phyloP scores from a whole-genome alignment of 1,140 invertebrate genomes.

The Papilio glaucus region DNA sequence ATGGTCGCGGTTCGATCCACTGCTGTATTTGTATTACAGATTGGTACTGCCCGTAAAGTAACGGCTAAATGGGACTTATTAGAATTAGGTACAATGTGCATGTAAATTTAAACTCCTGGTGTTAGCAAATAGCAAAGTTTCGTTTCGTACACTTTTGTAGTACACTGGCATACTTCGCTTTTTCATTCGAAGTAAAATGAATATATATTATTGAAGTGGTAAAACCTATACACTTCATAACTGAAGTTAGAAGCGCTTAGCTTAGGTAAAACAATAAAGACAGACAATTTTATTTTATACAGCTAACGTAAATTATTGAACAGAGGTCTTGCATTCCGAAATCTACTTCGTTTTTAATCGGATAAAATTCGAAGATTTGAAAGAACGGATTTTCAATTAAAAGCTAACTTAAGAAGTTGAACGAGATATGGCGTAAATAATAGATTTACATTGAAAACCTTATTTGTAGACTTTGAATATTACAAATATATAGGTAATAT shows the following conservation, averaged over 20 bases:
- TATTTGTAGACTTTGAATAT: too few species aligned
- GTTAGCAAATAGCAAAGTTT: too few species aligned
- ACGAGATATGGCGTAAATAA: too few species aligned
- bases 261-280: background rate
- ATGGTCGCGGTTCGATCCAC: too few species aligned
- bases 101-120: too few species aligned
- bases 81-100: too few species aligned
- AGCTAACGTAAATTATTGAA: background rate
- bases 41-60: too few species aligned
- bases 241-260: background rate
- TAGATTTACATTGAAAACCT: too few species aligned
- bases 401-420: background rate
- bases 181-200: background rate
- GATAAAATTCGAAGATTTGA: background rate
- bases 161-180: too few species aligned
- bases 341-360: background rate
- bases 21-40: too few species aligned
- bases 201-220: background rate
- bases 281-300: background rate
- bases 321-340: background rate
- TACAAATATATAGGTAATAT: too few species aligned
- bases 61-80: background rate
- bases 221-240: background rate
- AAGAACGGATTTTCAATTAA: slow-evolving; percentile 15
- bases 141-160: too few species aligned